These are phyloP conservation scores for Euura lappo DNA, from an alignment of 1,140 invertebrate species.

Conservation along the genomic window DNA sequence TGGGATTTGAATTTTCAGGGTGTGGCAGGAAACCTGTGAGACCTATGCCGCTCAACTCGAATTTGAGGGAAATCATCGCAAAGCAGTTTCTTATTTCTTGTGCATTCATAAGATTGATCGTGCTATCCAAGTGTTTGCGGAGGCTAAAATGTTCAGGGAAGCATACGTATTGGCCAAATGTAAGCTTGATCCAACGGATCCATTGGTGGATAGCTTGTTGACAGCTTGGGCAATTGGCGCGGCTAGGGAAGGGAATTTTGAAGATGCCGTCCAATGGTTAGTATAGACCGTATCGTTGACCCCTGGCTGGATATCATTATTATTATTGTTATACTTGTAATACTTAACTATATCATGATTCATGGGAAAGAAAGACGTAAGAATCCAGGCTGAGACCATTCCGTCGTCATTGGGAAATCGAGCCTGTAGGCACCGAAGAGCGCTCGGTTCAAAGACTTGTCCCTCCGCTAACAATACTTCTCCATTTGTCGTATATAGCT, in stretches of 20 bases:
- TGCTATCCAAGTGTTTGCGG: conserved; percentile 65
- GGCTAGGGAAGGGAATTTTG: conserved; percentile 58
- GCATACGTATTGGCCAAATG: conserved; percentile 67
- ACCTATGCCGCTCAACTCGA: conserved; percentile 69
- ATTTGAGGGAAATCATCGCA: conserved; percentile 57
- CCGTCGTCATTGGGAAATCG: not conserved
- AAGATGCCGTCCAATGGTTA: conserved; percentile 69
- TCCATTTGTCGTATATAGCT: conserved; percentile 24
- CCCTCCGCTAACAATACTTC: not conserved
- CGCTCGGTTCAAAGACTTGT: not conserved
- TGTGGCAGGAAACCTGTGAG: conserved; percentile 65
- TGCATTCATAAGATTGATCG: conserved; percentile 67
- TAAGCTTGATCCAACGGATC: conserved; percentile 61
- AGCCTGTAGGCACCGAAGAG: not conserved
- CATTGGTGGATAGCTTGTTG: conserved; percentile 59
- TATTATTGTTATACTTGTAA: not conserved
- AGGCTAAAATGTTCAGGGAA: conserved; percentile 65
- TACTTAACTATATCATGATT: not conserved
- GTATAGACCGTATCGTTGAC: conserved; percentile 11
- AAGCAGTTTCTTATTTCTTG: conserved; percentile 68
- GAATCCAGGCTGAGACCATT: not conserved
- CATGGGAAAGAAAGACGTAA: not conserved
- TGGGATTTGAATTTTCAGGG: conserved; percentile 34
- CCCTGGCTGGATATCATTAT: not conserved
- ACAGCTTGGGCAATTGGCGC: conserved; percentile 61